Evolutionary conservation across 35 echinoderm and acorn worm species (phyloP), one percentile per base, ranked within the genome.

Genomic region (Anneissia japonica): DNA sequence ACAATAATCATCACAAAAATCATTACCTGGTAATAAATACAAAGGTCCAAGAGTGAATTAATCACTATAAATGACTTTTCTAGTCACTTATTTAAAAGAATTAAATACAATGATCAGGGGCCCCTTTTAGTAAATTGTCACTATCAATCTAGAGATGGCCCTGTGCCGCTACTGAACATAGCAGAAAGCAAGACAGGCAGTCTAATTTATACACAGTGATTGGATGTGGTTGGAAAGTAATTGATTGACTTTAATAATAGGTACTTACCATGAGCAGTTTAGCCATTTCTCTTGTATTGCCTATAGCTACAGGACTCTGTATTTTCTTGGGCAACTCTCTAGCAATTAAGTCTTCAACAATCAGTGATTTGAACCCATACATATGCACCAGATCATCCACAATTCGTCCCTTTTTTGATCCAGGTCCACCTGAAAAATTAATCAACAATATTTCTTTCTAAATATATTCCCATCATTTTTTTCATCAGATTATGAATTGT

Each of bases 311-410:
- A 0, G 92, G 88, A 83, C 92, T 97, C 36, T 89, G 84, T 38
- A 97, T 91, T 37, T 97, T 97, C 84, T 97, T 97, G 43, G 94
- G 94, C 0, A 97, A 84, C 55, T 97, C 90, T n/a, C 46, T 82
- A 23, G 93, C 37, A 21, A 97, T 91, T 38, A 97, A 45, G 83
- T 97, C 94, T 76, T 97, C 94, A 4, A 88, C 94, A n/a, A 90
- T 89, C 0, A 90, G 77, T 0, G 83, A 77, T 74, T 87, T 90
- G 84, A 97, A 97, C 32, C 87, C 90, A 76, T 97, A 97, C 90
- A 97, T 92, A 29, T 88, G 79, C 16, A 92, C 74, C 13, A 97
- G 79, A 72, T 97, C 94, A 82, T 97, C 94, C 4, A 92, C 90
- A 37, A 97, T 92, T 0, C 94, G 78, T 0, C 94, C 94, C 74